Conservation (phyloP, 2,113 vertebrate genomes). For the Strix uralensis region DNA sequence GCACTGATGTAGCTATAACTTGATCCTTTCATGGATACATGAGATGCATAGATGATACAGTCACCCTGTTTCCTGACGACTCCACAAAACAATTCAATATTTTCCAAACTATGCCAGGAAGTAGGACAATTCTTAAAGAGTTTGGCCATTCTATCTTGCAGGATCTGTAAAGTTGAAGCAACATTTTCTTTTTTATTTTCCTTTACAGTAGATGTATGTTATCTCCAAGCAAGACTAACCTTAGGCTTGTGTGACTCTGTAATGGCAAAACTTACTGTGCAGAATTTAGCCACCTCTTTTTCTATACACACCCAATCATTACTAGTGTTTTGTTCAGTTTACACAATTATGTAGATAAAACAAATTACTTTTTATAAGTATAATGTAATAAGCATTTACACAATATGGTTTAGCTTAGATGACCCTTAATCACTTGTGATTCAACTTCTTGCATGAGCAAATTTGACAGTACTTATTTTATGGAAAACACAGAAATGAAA, state of each 20-base stretch:
- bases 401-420: background rate
- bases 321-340: conserved; percentile 19
- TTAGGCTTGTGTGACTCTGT: background rate
- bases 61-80: background rate
- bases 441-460: conserved; percentile 13
- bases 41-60: background rate
- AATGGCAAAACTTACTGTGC: background rate
- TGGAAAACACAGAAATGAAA: conserved; percentile 40
- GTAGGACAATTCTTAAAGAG: background rate
- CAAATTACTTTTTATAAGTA: background rate
- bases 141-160: background rate
- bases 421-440: conserved; percentile 48
- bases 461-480: conserved; percentile 22
- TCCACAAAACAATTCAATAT: background rate
- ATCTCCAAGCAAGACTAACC: background rate
- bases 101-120: background rate
- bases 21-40: background rate
- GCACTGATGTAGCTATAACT: background rate
- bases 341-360: conserved; percentile 44
- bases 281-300: conserved; percentile 9
- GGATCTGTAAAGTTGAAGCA: background rate
- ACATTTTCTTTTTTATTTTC: background rate
- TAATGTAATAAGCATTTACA: conserved; percentile 40
- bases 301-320: background rate
- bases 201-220: background rate